Evolutionary conservation across 2,888 invertebrate species (phyloP).

Genomic region (Tenthredo distinguenda): DNA sequence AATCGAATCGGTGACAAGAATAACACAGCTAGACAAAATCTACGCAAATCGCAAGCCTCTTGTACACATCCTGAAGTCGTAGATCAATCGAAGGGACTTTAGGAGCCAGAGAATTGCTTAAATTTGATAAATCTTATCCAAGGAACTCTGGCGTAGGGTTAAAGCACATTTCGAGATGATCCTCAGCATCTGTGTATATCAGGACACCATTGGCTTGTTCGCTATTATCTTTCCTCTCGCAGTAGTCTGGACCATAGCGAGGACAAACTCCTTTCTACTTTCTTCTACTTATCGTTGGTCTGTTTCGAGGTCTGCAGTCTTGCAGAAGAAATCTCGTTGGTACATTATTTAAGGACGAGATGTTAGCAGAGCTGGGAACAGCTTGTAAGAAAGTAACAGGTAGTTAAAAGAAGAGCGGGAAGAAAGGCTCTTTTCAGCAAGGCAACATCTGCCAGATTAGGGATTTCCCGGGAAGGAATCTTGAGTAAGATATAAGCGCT

Average conservation of each 20-base stretch:
- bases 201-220: slow-evolving; percentile 63
- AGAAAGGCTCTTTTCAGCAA: background rate
- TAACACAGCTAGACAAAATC: too few relatives aligned
- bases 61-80: background rate
- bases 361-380: background rate
- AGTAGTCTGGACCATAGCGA: slow-evolving; percentile 59
- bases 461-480: background rate
- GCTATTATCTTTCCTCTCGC: slow-evolving; percentile 55
- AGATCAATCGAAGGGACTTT: background rate
- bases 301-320: background rate
- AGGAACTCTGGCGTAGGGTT: slow-evolving; percentile 61
- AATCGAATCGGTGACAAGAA: background rate
- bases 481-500: background rate
- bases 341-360: background rate
- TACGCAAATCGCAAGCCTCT: background rate
- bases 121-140: background rate
- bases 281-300: background rate
- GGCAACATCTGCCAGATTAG: background rate
- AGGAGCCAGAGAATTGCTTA: background rate
- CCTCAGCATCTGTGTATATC: slow-evolving; percentile 70
- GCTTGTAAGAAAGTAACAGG: background rate
- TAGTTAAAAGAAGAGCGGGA: background rate
- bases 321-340: background rate
- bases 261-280: slow-evolving; percentile 57
- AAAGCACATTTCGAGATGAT: slow-evolving; percentile 71